Base-by-base conservation (phyloP, 2,113 vertebrate genomes). In the Pterocles burchelli region DNA sequence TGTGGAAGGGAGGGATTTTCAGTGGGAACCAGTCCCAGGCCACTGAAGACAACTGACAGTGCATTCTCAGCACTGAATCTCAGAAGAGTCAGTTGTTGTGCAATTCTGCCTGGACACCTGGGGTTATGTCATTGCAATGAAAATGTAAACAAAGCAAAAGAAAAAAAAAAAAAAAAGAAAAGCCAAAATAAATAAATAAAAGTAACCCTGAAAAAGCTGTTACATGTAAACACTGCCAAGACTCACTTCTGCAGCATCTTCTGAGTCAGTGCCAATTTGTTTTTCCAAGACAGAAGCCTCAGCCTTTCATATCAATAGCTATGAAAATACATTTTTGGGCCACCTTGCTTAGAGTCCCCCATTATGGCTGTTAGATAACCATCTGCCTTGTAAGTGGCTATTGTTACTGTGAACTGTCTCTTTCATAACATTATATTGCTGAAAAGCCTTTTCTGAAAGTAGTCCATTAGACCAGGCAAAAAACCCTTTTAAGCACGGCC, bases 371-470 rank as follows among this genome's bases (percentile, higher is more conserved):
- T 72, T 85, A 94, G 82, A 93, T 93, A 96, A 94, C 74, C 77
- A 89, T 61, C 67, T 88, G 80, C 77, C 73, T 89, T 76, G 6
- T 46, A 92, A 89, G 83, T 91, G 85, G 63, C 43, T 93, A 89
- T 79, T 96, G 81, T 96, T 88, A 54, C 78, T 85, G 77, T 88
- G 76, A 94, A 92, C 75, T 51, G 48, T 68, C 89, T 92, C 73
- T 86, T 89, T 88, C 91, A 70, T 46, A 61, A n/a, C 43, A 59
- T 83, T 88, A 83, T 91, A 92, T 70, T 85, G 91, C 88, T 86
- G 93, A 92, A 88, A 97, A 97, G 81, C 79, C 86, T 89, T 92
- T 94, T 93, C 82, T 75, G 74, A 92, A 92, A 89, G 93, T 89
- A 91, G 88, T 74, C 89, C 76, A 68, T 63, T 86, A 89, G 43